Evolutionary conservation across 1,140 invertebrate species (phyloP).

Genomic region (Lutraria rhynchaena): DNA sequence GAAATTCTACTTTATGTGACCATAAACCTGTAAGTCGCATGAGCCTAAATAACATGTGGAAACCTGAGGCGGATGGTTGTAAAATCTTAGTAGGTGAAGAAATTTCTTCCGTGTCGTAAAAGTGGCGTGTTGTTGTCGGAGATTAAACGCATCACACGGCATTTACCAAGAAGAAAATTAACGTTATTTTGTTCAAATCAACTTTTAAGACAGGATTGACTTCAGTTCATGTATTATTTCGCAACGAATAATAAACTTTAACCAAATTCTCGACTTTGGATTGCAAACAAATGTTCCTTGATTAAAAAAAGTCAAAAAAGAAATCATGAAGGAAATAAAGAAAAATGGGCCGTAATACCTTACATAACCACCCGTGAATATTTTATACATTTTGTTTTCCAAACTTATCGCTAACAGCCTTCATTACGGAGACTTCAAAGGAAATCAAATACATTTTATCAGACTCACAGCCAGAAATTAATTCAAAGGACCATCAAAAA

Average conservation of each 20-base stretch:
- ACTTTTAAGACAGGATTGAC: too few relatives aligned
- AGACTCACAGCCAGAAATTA: conserved; percentile 46
- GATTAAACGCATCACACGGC: too few relatives aligned
- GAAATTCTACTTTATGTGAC: conserved; percentile 53
- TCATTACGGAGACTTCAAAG: conserved; percentile 55
- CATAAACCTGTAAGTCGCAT: conserved; percentile 45
- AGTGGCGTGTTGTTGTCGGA: not conserved
- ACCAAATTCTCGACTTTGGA: too few relatives aligned
- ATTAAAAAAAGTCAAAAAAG: too few relatives aligned
- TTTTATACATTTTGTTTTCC: conserved; percentile 42
- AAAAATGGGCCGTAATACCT: conserved; percentile 5
- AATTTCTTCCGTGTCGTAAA: conserved; percentile 14
- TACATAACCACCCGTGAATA: conserved; percentile 9
- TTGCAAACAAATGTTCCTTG: too few relatives aligned
- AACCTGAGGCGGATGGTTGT: conserved; percentile 20
- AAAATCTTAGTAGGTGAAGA: conserved; percentile 12
- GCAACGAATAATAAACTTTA: too few relatives aligned
- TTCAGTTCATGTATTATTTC: too few relatives aligned
- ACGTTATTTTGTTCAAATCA: too few relatives aligned
- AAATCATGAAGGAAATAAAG: too few relatives aligned
- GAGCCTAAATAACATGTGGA: conserved; percentile 20
- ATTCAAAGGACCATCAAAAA: conserved; percentile 47
- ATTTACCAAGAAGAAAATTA: too few relatives aligned
- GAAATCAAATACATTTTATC: conserved; percentile 49
- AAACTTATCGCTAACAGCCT: conserved; percentile 34